These are phyloP conservation scores for Nasua narica DNA, from an alignment of 2,797 vertebrate species.

Conservation along the genomic window DNA sequence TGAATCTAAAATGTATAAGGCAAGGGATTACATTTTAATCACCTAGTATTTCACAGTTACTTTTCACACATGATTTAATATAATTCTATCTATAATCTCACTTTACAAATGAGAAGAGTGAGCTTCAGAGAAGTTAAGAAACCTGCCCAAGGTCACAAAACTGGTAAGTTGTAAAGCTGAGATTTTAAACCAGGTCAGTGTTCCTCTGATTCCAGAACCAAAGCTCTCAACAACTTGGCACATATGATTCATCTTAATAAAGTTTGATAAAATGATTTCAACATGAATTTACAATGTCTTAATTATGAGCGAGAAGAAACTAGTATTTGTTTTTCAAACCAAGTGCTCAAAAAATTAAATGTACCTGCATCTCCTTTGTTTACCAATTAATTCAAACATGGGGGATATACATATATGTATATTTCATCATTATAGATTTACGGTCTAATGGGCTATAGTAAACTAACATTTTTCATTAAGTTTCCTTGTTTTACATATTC, in stretches of 20 bases:
- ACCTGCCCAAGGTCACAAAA: not conserved
- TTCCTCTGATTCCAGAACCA: not conserved
- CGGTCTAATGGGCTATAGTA: not conserved
- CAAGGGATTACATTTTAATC: constrained; percentile 1
- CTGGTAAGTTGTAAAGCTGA: not conserved
- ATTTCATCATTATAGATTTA: not conserved
- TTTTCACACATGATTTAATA: constrained; percentile 1
- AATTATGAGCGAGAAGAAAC: not conserved
- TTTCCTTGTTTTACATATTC: constrained; percentile 6
- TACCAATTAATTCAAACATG: not conserved
- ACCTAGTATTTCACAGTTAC: not conserved
- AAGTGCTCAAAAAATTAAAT: not conserved
- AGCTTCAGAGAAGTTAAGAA: not conserved
- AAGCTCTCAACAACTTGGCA: not conserved
- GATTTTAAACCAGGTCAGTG: not conserved
- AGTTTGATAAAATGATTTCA: not conserved
- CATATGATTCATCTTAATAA: not conserved
- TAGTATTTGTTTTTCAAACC: not conserved
- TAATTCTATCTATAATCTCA: not conserved
- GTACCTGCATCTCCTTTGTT: not conserved
- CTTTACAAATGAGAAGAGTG: not conserved
- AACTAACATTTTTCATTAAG: not conserved
- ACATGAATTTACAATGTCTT: not conserved
- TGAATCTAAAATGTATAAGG: not conserved
- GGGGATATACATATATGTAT: not conserved